Conservation (phyloP, 2,888 invertebrate genomes). For the Athalia circularis region DNA sequence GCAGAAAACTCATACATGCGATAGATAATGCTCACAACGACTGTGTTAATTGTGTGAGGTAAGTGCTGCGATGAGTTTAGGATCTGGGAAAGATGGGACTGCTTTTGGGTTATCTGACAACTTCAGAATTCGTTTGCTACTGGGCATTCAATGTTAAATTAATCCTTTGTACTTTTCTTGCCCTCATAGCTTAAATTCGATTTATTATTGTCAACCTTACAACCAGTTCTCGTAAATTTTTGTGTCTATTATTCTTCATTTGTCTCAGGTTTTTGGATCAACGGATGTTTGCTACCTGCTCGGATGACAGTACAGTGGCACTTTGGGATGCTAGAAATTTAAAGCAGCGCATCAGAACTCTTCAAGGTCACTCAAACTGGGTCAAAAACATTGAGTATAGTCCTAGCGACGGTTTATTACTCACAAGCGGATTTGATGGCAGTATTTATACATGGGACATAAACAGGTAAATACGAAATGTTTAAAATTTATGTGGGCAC, state of each 20-base stretch:
- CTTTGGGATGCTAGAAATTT: constrained; percentile 95
- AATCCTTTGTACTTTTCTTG: too few relatives aligned
- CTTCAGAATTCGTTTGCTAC: too few relatives aligned
- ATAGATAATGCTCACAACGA: constrained; percentile 90
- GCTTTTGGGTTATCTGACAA: too few relatives aligned
- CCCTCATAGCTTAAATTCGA: too few relatives aligned
- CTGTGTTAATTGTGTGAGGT: constrained; percentile 96
- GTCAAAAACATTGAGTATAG: constrained; percentile 97
- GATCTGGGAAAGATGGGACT: too few relatives aligned
- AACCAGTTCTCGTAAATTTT: neutral
- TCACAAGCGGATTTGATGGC: constrained; percentile 95
- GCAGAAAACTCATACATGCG: constrained; percentile 83
- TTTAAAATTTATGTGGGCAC: neutral
- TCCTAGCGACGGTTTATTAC: constrained; percentile 86
- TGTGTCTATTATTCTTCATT: constrained; percentile 19
- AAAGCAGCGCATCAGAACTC: constrained; percentile 83
- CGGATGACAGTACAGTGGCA: constrained; percentile 94
- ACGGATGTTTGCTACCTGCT: constrained; percentile 93
- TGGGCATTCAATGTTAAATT: too few relatives aligned
- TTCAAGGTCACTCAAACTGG: constrained; percentile 95
- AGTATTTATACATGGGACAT: constrained; percentile 97
- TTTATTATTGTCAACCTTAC: too few relatives aligned
- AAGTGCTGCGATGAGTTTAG: constrained; percentile 64
- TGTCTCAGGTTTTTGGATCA: constrained; percentile 87
- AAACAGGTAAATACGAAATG: constrained; percentile 79